These are phyloP conservation scores for Heterodera schachtii DNA, from an alignment of 1,140 invertebrate species.

Conservation along the genomic window DNA sequence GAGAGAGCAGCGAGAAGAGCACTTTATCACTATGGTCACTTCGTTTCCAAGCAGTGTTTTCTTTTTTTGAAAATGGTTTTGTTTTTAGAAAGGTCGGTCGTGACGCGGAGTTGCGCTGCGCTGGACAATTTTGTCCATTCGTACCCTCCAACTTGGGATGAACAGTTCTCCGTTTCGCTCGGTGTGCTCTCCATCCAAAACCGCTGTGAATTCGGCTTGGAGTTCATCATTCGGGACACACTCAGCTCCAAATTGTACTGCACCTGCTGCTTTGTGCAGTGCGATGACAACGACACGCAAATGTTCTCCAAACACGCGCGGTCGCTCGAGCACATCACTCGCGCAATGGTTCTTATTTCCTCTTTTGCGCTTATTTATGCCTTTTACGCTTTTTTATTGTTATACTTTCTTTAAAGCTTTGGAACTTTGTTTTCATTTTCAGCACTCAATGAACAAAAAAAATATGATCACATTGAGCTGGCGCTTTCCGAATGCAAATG, in stretches of 20 bases:
- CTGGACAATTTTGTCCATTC: background rate
- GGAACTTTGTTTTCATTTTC: background rate
- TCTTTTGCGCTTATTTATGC: background rate
- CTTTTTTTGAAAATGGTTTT: constrained; percentile 10
- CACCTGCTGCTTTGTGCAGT: constrained; percentile 34
- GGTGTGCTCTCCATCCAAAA: constrained; percentile 29
- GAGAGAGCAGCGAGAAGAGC: constrained; percentile 27
- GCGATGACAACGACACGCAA: constrained; percentile 36
- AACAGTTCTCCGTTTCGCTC: constrained; percentile 30
- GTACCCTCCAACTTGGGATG: constrained; percentile 32
- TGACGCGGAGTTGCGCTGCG: constrained; percentile 12
- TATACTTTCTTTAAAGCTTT: constrained; percentile 10
- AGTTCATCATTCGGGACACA: constrained; percentile 33
- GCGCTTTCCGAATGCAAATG: background rate
- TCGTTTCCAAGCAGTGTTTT: constrained; percentile 24
- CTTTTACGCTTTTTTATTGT: background rate
- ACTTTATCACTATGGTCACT: constrained; percentile 26
- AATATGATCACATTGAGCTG: background rate
- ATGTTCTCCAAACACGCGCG: constrained; percentile 31
- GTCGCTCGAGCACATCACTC: constrained; percentile 32
- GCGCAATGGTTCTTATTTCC: constrained; percentile 23
- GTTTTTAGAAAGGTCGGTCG: constrained; percentile 10
- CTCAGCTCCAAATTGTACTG: constrained; percentile 33
- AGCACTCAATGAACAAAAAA: constrained; percentile 43
- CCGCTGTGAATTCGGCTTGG: constrained; percentile 34